Evolutionary conservation across 2,888 invertebrate genomes (phyloP).

Genomic region (Tiliacea citrago): DNA sequence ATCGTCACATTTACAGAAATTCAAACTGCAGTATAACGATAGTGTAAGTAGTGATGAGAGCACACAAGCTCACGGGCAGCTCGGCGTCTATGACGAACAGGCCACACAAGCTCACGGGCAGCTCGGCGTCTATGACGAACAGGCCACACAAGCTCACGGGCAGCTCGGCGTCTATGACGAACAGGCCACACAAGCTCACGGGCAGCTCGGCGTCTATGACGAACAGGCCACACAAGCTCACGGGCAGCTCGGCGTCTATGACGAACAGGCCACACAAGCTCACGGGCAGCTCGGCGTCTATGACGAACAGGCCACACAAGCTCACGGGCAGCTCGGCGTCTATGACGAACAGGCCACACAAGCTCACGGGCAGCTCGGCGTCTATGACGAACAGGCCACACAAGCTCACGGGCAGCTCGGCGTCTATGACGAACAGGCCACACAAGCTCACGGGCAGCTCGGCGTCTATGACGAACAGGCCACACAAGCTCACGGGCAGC

Average conservation of each 20-base stretch:
- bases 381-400: slow-evolving; percentile 31
- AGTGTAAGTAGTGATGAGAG: slow-evolving; percentile 14
- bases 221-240: slow-evolving; percentile 29
- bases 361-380: background rate
- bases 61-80: background rate
- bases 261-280: slow-evolving; percentile 25
- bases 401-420: background rate
- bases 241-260: slow-evolving; percentile 8
- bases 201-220: slow-evolving; percentile 11
- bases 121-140: slow-evolving; percentile 20
- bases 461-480: slow-evolving; percentile 27
- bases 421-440: slow-evolving; percentile 29
- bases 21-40: slow-evolving; percentile 11
- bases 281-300: slow-evolving; percentile 14
- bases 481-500: background rate
- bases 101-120: slow-evolving; percentile 10
- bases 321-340: slow-evolving; percentile 10
- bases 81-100: slow-evolving; percentile 25
- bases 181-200: slow-evolving; percentile 21
- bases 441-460: slow-evolving; percentile 1
- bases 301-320: slow-evolving; percentile 22
- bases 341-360: slow-evolving; percentile 24
- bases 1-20: no score
- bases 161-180: slow-evolving; percentile 16
- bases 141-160: slow-evolving; percentile 16